These are phyloP conservation scores for Oryzias curvinotus DNA, from an alignment of 2,113 vertebrate species.

Conservation along the genomic window DNA sequence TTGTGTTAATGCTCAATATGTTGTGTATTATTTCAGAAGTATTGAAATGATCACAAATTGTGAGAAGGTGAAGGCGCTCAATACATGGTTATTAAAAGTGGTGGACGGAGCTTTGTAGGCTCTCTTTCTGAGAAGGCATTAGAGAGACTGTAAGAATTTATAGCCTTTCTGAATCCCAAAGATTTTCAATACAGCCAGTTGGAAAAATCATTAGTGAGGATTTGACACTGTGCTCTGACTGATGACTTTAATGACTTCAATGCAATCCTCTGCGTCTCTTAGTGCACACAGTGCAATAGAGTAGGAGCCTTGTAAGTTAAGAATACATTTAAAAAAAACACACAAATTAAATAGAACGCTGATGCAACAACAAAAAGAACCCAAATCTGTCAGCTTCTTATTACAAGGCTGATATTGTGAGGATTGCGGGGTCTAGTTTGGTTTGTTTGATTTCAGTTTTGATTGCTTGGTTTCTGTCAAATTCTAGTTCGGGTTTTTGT, in stretches of 20 bases:
- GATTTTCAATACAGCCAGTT: conserved; percentile 32
- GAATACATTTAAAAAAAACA: too few species aligned
- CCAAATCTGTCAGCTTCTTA: too few species aligned
- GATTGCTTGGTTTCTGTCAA: too few species aligned
- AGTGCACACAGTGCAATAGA: conserved; percentile 8
- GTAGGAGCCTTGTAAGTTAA: too few species aligned
- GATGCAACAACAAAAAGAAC: too few species aligned
- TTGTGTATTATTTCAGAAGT: conserved; percentile 13
- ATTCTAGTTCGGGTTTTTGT: too few species aligned
- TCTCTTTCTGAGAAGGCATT: conserved; percentile 1
- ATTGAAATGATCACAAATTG: conserved; percentile 32
- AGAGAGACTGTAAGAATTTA: conserved; percentile 1
- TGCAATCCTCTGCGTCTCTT: conserved; percentile 8
- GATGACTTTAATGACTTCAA: conserved; percentile 49
- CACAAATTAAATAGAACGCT: too few species aligned
- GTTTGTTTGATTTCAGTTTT: too few species aligned
- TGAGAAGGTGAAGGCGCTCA: conserved; percentile 2
- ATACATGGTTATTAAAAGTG: conserved; percentile 12
- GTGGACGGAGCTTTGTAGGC: not conserved
- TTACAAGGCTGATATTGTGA: too few species aligned
- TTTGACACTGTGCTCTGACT: conserved; percentile 28
- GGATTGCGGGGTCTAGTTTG: too few species aligned
- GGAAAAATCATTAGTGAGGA: conserved; percentile 42
- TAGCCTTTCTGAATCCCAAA: conserved; percentile 41
- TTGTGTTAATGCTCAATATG: conserved; percentile 1